Percentiles rank a stretch among this genome's conserved stretches.
phyloP scores from a whole-genome alignment of 2,113 vertebrate genomes.

The Anguilla japonica region DNA sequence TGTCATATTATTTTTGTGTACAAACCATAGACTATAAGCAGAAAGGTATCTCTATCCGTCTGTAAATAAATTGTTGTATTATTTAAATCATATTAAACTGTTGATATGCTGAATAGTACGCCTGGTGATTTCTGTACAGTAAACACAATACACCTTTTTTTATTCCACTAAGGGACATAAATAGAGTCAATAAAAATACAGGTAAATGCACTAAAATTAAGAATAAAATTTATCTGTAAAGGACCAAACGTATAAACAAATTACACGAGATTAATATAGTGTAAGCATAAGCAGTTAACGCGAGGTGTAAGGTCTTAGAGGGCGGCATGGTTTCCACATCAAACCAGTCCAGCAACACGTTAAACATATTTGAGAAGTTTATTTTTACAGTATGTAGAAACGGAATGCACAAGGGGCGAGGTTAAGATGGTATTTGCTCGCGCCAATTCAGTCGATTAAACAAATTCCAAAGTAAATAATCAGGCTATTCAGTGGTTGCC shows the following conservation, averaged over 20 bases:
- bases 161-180: not conserved
- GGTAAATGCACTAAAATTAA: not conserved
- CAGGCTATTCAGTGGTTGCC: not conserved
- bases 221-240: not conserved
- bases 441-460: not conserved
- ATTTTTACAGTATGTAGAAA: slow-evolving; percentile 49
- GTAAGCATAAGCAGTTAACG: not conserved
- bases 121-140: not conserved
- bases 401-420: slow-evolving; percentile 51
- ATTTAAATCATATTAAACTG: not conserved
- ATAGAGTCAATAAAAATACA: not conserved
- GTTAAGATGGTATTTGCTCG: slow-evolving; percentile 34
- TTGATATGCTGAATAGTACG: not conserved
- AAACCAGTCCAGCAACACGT: slow-evolving; percentile 45
- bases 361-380: slow-evolving; percentile 53
- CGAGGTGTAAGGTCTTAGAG: not conserved
- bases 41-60: not conserved
- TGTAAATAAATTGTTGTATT: not conserved
- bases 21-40: not conserved
- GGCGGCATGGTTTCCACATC: not conserved
- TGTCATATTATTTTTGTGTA: too few relatives aligned
- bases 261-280: not conserved
- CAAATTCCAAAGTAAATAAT: slow-evolving; percentile 11
- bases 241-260: not conserved
- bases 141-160: not conserved